Evolutionary conservation across 2,797 vertebrate species (phyloP), one percentile per base, ranked within the genome.

Genomic region (Macroramphosus scolopax): DNA sequence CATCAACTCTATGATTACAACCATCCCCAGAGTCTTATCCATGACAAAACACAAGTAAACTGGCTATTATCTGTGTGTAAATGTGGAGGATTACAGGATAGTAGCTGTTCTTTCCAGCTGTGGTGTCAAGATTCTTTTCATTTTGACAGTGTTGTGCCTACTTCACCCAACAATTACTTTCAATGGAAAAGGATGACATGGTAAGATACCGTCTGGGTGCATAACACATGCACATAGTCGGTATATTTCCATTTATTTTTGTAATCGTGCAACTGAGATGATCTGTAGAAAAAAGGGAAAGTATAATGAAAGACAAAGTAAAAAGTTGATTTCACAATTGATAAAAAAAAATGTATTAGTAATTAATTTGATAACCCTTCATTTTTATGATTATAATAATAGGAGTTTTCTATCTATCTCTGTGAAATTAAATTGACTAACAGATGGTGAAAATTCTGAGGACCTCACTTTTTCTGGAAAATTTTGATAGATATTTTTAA

Each of bases 1-100:
- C 56, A 24, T 83, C 84, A 14, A 6, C 32, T 39, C 59, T 88
- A 38, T 89, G 74, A 89, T 48, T 29, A 33, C 50, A 39, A 34
- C 10, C 15, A 42, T 37, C 9, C 14, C 43, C 42, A n/a, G n/a
- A 64, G 51, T 57, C 49, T 39, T 33, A 25, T 46, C 41, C 12
- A 31, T 43, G 30, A 59, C 47, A 57, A 42, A 47, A 20, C 42
- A 11, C 14, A 57, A 22, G 13, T 24, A 43, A 18, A 44, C 38
- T 51, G 33, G 39, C 17, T 57, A 16, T 63, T 66, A 50, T 41
- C 35, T 54, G 5, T 22, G 14, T 4, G 15, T 45, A 22, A 51
- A 48, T 67, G 46, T 44, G 37, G 54, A 37, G 17, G 35, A 50
- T 65, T 45, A 40, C 9, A 11, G 35, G 17, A 38, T 29, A 29